phyloP scores from a whole-genome alignment of 92 coral and sea anemone genomes.

The Phenganax stokvisi region DNA sequence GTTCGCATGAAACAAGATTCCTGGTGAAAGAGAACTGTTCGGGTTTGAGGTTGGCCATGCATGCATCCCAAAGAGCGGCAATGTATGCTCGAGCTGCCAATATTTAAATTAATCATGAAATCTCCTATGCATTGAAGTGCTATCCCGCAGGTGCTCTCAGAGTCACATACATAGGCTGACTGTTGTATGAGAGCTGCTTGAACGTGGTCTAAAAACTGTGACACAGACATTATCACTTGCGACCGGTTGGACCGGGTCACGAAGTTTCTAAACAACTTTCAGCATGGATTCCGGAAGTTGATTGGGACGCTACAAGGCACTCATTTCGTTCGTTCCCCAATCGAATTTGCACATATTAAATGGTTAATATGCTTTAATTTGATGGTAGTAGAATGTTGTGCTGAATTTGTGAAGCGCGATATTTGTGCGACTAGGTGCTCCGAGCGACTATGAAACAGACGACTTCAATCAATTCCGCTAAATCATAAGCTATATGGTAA shows the following conservation, averaged over 20 bases:
- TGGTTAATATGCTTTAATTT: constrained; percentile 32
- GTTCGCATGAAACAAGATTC: not conserved
- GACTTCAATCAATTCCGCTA: constrained; percentile 17
- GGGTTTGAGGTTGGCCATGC: not conserved
- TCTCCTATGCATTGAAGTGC: constrained; percentile 1
- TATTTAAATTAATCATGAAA: constrained; percentile 39
- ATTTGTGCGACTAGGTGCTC: not conserved
- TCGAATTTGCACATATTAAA: constrained; percentile 37
- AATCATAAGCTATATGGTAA: constrained; percentile 23
- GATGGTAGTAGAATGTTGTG: constrained; percentile 29
- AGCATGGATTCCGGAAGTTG: constrained; percentile 30
- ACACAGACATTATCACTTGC: not conserved
- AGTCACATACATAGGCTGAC: not conserved
- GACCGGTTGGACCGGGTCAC: not conserved
- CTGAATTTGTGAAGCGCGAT: not conserved
- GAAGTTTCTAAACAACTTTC: constrained; percentile 1
- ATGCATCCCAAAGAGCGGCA: constrained; percentile 18
- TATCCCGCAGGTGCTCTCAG: not conserved
- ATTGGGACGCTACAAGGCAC: not conserved
- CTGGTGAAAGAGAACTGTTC: constrained; percentile 13
- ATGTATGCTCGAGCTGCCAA: constrained; percentile 4
- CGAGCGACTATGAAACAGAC: not conserved
- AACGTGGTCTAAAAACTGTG: not conserved
- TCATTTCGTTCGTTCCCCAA: constrained; percentile 23
- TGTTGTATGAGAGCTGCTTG: not conserved